Base-by-base conservation (phyloP, 1,140 invertebrate species). In the Drosophila oshimai region DNA sequence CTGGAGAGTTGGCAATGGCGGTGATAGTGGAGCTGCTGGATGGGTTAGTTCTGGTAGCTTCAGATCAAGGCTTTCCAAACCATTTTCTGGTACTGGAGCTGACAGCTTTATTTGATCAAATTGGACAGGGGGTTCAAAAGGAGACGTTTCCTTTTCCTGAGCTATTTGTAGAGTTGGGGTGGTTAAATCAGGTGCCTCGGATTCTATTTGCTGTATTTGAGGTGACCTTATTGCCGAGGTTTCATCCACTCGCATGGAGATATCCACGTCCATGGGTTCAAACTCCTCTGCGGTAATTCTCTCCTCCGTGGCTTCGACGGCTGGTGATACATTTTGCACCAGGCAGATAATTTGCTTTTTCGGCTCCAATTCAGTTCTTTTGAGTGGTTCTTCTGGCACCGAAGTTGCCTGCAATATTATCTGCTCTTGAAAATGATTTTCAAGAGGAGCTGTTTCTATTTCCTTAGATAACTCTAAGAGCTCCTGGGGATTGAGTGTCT, bases 181-280 rank as follows among this genome's bases (percentile, higher is more conserved):
- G 17, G 10, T 33, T 26, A 26, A 31, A 33, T 9, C 15, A 6
- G 42, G 24, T 2, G 31, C 3, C 5, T 33, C 10, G 15, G 34
- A 4, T 15, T 44, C 2, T 3, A 3, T 1, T 7, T 55, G 53
- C 7, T 13, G 4, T 4, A 31, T 17, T 6, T n/a, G 17, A 33
- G 39, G 15, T 2, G 45, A 10, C 4, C 17, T 33, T 4, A 44
- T 10, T 29, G 20, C 18, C 7, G 33, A 7, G 6, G 4, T 18
- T 5, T 64, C 31, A 1, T 53, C 41, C 4, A 33, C 20, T 2
- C 34, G 53, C 17, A 79, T 9, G 4, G 74, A 89, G 5, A 46
- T 5, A 37, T 89, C 86, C 4, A 89, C 70, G 41, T 89, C 86
- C 87, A 89, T 89, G 0, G 76, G 55, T 36, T 87, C 86, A 29